Percentiles rank a stretch among this genome's conserved stretches.
Evolutionary conservation across 2,113 vertebrate species (phyloP).

Genomic region (Muntiacus reevesi): DNA sequence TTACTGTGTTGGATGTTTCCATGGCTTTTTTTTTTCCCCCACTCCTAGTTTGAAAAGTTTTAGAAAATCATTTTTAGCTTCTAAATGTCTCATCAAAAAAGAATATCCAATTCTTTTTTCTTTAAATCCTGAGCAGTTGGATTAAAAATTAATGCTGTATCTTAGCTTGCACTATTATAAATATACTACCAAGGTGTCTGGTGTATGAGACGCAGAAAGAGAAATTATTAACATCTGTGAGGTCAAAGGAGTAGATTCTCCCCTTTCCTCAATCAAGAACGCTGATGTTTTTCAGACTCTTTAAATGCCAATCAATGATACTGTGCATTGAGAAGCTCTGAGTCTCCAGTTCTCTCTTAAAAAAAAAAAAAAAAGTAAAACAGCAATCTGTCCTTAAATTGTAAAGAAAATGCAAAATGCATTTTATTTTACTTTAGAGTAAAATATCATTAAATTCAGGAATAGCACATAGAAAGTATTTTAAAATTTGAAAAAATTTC

Average conservation of each 20-base stretch:
- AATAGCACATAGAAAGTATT: not conserved
- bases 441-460: not conserved
- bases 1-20: fast-evolving
- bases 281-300: not conserved
- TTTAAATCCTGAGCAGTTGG: not conserved
- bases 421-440: conserved; percentile 3
- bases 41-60: not conserved
- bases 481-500: not conserved
- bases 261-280: not conserved
- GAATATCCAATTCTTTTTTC: not conserved
- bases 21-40: not conserved
- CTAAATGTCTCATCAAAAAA: not conserved
- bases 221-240: not conserved
- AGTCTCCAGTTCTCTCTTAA: not conserved
- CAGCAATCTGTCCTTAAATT: not conserved
- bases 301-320: not conserved
- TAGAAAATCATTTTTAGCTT: not conserved
- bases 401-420: not conserved
- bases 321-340: not conserved
- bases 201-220: not conserved
- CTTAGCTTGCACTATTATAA: not conserved
- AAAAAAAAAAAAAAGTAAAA: not conserved
- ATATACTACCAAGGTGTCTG: not conserved
- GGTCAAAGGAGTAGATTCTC: not conserved
- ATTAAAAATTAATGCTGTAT: not conserved